A percentile compares a stretch with the other conserved stretches of the same genome.
Conservation (phyloP, 2,888 invertebrate genomes). For the Steinernema carpocapsae region DNA sequence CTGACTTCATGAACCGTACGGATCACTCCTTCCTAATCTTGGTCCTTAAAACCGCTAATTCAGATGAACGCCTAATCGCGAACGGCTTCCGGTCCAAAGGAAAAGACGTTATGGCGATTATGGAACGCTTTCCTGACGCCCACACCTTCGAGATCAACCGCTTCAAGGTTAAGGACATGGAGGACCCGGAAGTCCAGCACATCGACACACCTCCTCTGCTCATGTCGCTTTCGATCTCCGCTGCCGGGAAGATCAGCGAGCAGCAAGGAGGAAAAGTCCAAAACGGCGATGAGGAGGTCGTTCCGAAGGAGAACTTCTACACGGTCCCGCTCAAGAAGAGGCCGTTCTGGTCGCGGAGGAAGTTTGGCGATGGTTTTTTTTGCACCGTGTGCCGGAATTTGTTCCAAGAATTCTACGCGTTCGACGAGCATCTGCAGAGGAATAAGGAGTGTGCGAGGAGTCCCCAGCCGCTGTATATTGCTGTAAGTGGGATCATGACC, state of each 20-base stretch:
- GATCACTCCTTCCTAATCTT: neutral
- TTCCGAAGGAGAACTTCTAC: neutral
- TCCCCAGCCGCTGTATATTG: slow-evolving; percentile 7
- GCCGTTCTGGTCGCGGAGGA: slow-evolving; percentile 13
- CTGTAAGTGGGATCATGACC: neutral
- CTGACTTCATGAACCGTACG: slow-evolving; percentile 20
- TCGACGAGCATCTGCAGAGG: slow-evolving; percentile 20
- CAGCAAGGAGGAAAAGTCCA: neutral
- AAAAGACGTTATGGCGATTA: slow-evolving; percentile 29
- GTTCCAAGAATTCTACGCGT: neutral
- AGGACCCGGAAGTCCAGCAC: neutral
- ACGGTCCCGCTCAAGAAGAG: neutral
- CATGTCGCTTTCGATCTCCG: neutral
- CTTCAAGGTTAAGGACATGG: slow-evolving; percentile 15
- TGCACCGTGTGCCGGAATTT: slow-evolving; percentile 20
- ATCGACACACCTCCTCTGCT: neutral
- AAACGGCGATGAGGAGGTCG: neutral
- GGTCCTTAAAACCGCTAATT: neutral
- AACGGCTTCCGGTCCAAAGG: slow-evolving; percentile 25
- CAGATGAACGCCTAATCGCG: slow-evolving; percentile 21
- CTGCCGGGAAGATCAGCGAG: neutral
- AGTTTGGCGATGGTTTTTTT: slow-evolving; percentile 13
- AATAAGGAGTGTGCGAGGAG: neutral
- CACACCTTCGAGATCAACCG: slow-evolving; percentile 23
- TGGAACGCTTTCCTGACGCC: slow-evolving; percentile 24